Conservation (phyloP, 2,797 vertebrate species). For the Catostomus latipinnis region DNA sequence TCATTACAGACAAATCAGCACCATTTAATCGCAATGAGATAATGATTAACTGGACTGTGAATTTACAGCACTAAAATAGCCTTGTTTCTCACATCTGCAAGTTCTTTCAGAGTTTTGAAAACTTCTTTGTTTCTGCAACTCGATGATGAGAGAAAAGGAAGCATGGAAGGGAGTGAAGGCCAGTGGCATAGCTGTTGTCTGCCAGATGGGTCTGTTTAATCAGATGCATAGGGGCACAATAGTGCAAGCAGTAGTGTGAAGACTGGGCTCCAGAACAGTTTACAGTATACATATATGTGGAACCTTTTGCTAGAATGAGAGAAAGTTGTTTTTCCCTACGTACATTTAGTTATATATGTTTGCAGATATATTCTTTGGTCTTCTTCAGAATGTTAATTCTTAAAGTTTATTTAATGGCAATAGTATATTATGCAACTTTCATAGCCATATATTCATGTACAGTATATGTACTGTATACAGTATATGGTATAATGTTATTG, state of each 20-base stretch:
- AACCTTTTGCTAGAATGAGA: slow-evolving; percentile 1
- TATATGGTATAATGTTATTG: too few relatives aligned
- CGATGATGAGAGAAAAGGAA: background rate
- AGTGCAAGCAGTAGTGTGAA: background rate
- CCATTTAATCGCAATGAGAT: slow-evolving; percentile 2
- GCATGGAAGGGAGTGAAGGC: background rate
- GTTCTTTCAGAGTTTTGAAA: background rate
- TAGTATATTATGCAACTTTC: too few relatives aligned
- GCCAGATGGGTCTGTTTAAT: slow-evolving; percentile 27
- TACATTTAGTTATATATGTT: background rate
- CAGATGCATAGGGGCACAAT: background rate
- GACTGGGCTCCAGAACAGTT: background rate
- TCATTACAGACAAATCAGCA: background rate
- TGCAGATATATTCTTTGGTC: background rate
- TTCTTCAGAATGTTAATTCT: background rate
- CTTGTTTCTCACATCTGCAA: background rate
- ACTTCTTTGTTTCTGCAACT: background rate
- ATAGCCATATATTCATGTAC: too few relatives aligned
- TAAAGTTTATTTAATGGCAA: too few relatives aligned
- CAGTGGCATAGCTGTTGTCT: slow-evolving; percentile 5
- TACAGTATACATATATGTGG: background rate
- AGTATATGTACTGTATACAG: too few relatives aligned
- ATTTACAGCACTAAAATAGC: background rate
- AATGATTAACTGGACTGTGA: slow-evolving; percentile 4
- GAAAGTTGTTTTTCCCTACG: background rate